Base-by-base conservation (phyloP, 2,113 vertebrate species). In the Halcyon senegalensis region DNA sequence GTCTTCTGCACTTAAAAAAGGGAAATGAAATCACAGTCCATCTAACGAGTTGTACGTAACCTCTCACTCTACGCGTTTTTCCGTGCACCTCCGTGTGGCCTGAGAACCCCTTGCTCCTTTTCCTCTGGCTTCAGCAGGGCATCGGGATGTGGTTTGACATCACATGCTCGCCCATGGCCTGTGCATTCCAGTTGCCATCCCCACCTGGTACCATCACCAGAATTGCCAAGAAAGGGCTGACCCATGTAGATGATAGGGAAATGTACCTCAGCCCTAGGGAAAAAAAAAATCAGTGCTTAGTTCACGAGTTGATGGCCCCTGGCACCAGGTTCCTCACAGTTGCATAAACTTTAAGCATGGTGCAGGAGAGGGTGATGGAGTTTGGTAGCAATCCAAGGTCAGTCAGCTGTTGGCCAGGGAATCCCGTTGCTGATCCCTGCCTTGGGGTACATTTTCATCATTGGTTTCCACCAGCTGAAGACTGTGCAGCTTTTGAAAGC, bases 141-240 rank as follows among this genome's bases (percentile, higher is more conserved):
- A 2, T 35, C 20, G 13, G 12, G 25, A 13, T 13, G 28, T 33
- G 33, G 11, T 53, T 6, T 75, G 33, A 13, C 30, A 80, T 44
- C 63, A 68, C 0, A 4, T 0, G 2, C 39, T 55, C 48, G 24
- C n/a, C 68, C 5, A 0, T 18, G 59, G 44, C 30, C 21, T 48
- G 7, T 4, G 8, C 9, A 0, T 50, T 51, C 28, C 41, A 31
- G 24, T 60, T 7, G 1, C 56, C 44, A 7, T 51, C 37, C 44
- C n/a, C 21, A 7, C 24, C 28, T 14, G 25, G 10, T n/a, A 4
- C 73, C 27, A 5, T 53, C 56, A 41, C n/a, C 35, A 21, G 25
- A 5, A 10, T n/a, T 66, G 64, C 70, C 16, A 11, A 31, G 41
- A 48, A 58, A 31, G 63, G 23, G 16, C 30, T 77, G 82, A 25